These are phyloP conservation scores for Dynastes tityus DNA, from an alignment of 2,888 invertebrate genomes.

Conservation along the genomic window DNA sequence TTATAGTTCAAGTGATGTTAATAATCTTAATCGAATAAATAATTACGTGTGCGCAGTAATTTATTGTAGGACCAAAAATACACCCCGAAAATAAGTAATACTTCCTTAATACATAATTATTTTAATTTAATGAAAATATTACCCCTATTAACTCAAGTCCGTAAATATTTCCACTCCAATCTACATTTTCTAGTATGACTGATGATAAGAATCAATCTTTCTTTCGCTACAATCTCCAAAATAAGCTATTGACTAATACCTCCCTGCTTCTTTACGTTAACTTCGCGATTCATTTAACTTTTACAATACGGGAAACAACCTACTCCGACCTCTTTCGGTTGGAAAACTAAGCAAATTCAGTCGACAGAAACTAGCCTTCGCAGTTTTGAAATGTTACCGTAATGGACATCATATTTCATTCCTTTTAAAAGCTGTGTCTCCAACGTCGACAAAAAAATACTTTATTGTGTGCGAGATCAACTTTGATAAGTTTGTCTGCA, in stretches of 20 bases:
- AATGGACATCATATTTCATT: conserved; percentile 22
- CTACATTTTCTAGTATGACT: not conserved
- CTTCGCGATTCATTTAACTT: conserved; percentile 31
- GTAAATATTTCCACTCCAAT: too few relatives aligned
- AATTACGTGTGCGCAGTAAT: too few relatives aligned
- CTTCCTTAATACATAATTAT: too few relatives aligned
- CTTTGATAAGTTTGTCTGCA: conserved; percentile 23
- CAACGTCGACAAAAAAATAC: conserved; percentile 26
- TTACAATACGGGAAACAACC: conserved; percentile 3
- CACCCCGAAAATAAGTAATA: too few relatives aligned
- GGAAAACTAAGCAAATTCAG: conserved; percentile 29
- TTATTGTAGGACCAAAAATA: too few relatives aligned
- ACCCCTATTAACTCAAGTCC: too few relatives aligned
- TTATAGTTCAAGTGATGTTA: too few relatives aligned
- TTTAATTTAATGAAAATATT: too few relatives aligned
- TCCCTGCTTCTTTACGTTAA: conserved; percentile 19
- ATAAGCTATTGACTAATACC: conserved; percentile 18
- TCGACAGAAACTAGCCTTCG: conserved; percentile 16
- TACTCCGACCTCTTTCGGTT: not conserved
- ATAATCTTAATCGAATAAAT: too few relatives aligned
- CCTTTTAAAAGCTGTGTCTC: conserved; percentile 7
- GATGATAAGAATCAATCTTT: conserved; percentile 14
- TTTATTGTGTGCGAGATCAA: conserved; percentile 28
- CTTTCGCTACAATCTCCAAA: not conserved
- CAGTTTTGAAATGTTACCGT: conserved; percentile 32